Evolutionary conservation across 2,113 vertebrate species (phyloP).

Genomic region (Gobiocypris rarus): DNA sequence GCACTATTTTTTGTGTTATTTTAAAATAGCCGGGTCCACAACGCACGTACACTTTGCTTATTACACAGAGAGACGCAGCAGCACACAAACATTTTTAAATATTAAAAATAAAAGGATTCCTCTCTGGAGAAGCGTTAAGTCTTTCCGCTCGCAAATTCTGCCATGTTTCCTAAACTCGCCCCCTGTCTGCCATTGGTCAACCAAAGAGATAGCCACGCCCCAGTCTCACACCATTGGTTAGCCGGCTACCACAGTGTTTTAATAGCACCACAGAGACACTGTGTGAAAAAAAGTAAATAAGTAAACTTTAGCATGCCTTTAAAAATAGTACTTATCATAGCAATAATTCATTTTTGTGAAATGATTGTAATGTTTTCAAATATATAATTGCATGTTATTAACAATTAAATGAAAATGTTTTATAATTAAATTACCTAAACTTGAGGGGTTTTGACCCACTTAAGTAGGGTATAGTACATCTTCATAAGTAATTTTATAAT

Average conservation of each 20-base stretch:
- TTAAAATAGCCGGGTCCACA: too few relatives aligned
- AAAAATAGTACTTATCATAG: background rate
- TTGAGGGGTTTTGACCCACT: background rate
- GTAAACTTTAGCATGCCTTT: background rate
- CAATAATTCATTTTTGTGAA: background rate
- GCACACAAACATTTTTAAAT: too few relatives aligned
- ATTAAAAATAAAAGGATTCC: too few relatives aligned
- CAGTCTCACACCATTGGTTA: background rate
- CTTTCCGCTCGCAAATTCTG: too few relatives aligned
- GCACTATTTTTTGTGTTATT: too few relatives aligned
- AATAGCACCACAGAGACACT: background rate
- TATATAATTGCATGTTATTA: background rate
- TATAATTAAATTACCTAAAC: background rate
- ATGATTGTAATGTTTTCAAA: background rate
- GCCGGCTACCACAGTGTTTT: background rate
- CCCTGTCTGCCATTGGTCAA: background rate
- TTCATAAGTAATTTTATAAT: too few relatives aligned
- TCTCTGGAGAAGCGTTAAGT: too few relatives aligned
- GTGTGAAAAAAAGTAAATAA: background rate
- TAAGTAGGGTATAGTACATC: background rate
- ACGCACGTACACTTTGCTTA: too few relatives aligned
- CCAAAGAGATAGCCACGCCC: background rate
- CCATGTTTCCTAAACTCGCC: background rate
- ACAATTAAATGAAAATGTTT: background rate
- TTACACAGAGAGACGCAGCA: too few relatives aligned